phyloP scores from a whole-genome alignment of 2,797 vertebrate species.

The Falco novaeseelandiae region DNA sequence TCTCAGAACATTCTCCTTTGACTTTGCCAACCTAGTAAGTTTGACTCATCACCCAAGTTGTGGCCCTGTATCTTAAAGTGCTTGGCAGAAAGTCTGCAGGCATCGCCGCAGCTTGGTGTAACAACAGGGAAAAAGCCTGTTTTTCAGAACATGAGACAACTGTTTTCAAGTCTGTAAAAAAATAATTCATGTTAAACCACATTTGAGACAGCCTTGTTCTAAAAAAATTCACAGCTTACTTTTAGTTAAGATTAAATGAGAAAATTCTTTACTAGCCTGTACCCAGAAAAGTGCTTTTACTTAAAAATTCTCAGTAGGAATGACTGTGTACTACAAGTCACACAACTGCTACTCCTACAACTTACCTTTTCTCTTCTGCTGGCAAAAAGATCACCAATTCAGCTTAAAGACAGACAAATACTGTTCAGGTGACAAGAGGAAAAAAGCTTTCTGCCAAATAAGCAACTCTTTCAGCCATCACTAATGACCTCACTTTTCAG shows the following conservation, averaged over 20 bases:
- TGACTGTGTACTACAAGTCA: background rate
- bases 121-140: background rate
- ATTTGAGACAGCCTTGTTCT: background rate
- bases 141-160: background rate
- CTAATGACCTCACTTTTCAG: background rate
- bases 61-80: rapidly evolving
- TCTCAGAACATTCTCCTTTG: background rate
- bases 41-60: background rate
- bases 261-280: background rate
- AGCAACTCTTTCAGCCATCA: background rate
- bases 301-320: background rate
- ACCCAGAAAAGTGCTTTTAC: background rate
- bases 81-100: background rate
- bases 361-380: background rate
- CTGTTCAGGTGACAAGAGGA: background rate
- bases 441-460: background rate
- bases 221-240: background rate
- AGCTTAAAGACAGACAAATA: background rate
- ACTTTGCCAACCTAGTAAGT: background rate
- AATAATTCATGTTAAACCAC: background rate
- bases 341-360: background rate
- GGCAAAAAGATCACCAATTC: background rate
- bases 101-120: background rate
- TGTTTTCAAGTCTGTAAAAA: background rate
- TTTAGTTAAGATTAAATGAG: background rate